Evolutionary conservation across 1,140 invertebrate species (phyloP), one percentile per base, ranked within the genome.

Genomic region (Pseudomyrmex pallidus): DNA sequence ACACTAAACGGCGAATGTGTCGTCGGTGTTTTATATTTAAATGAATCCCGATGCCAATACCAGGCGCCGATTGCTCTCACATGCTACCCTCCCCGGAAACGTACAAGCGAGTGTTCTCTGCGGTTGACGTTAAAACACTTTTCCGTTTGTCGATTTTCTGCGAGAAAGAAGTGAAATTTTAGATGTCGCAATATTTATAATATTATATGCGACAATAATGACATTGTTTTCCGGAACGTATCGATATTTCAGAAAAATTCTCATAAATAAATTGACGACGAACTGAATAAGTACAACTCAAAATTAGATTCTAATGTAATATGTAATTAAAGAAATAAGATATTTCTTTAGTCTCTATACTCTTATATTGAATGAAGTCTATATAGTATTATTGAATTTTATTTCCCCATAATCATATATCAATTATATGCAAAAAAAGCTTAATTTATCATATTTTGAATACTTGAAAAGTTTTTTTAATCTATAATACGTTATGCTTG

Each of bases 1-100:
- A 86, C 73, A 63, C 80, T 87, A 87, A 87, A 74, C 85, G 78
- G 73, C 67, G 73, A 87, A 83, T 73, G 63, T 85, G 84, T 83
- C 86, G 80, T 83, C 72, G 48, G 59, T 86, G 70, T 82, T 57
- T 78, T 78, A 78, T 57, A 78, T 78, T 78, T 78, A 78, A 78
- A 78, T 78, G 76, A 78, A 78, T 78, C 66, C 76, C 64, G 64
- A 83, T 83, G 70, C 73, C 72, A 76, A 83, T 83, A 74, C 52
- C 72, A 83, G 70, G 72, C 61, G 64, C 44, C 64, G 76, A 78
- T 63, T 83, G 59, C 61, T 64, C 59, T 77, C 80, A 17, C 72
- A 54, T 57, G 61, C 61, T 62, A 20, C 56, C 35, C 73, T 13
- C 61, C 9, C 13, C 54, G 64, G 64, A 57, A 77, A 25, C 54